These are phyloP conservation scores for Sthenelais limicola DNA, from an alignment of 2,888 invertebrate species.

Conservation along the genomic window DNA sequence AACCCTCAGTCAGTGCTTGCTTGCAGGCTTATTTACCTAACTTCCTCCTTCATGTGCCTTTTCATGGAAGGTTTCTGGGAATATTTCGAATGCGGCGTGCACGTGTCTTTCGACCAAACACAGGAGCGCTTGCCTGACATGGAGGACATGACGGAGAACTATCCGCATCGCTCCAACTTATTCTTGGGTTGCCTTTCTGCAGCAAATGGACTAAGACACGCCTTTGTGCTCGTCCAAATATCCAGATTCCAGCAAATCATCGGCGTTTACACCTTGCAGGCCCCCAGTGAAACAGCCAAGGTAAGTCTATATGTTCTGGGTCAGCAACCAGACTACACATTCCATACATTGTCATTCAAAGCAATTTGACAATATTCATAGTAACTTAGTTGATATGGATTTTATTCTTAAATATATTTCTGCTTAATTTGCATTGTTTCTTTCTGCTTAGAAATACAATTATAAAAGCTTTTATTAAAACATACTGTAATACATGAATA, in stretches of 20 bases:
- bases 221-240: slow-evolving; percentile 74
- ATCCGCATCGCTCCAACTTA: slow-evolving; percentile 50
- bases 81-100: slow-evolving; percentile 48
- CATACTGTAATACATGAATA: not conserved
- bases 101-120: slow-evolving; percentile 46
- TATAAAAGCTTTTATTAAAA: not conserved
- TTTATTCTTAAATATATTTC: not conserved
- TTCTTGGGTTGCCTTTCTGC: slow-evolving; percentile 55
- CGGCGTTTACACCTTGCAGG: slow-evolving; percentile 74
- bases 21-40: slow-evolving; percentile 35
- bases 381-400: not conserved
- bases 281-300: slow-evolving; percentile 72
- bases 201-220: slow-evolving; percentile 69
- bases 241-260: slow-evolving; percentile 75
- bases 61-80: slow-evolving; percentile 46
- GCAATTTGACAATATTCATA: no score
- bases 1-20: slow-evolving; percentile 21
- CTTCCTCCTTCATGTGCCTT: slow-evolving; percentile 36
- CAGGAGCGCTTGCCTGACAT: slow-evolving; percentile 48
- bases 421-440: not conserved
- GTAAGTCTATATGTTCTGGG: no score
- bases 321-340: no score
- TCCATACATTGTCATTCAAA: not conserved
- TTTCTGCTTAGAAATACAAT: not conserved
- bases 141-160: slow-evolving; percentile 49